These are phyloP conservation scores for Cassiopea xamachana DNA, from an alignment of 30 jellyfish, hydroid and myxozoan species.

Conservation along the genomic window DNA sequence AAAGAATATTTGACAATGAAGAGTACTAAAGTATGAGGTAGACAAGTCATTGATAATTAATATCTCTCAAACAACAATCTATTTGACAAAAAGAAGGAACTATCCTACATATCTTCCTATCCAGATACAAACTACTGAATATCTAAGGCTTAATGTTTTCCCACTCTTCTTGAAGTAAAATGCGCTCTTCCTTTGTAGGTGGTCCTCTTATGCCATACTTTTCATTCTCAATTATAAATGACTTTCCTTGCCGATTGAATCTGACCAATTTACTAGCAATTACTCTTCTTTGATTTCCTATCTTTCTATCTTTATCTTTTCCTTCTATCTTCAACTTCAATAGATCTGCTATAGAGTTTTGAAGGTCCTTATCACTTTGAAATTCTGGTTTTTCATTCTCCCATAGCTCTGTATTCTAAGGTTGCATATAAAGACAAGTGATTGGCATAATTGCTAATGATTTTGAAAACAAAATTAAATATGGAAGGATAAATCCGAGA, in stretches of 20 bases:
- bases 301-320: background rate
- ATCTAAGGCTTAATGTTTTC: constrained; percentile 39
- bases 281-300: constrained; percentile 45
- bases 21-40: no score
- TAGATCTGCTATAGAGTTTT: constrained; percentile 15
- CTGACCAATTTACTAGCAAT: constrained; percentile 76
- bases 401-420: constrained; percentile 89
- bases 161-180: constrained; percentile 68
- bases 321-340: background rate
- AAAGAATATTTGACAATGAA: no score
- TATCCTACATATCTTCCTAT: no score
- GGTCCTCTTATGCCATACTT: constrained; percentile 80
- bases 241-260: constrained; percentile 83
- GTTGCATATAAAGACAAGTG: no score
- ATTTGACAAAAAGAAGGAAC: no score
- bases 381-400: constrained; percentile 76
- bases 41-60: no score
- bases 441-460: no score
- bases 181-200: constrained; percentile 58
- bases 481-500: no score
- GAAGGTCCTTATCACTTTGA: constrained; percentile 34
- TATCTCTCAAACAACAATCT: no score
- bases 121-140: no score
- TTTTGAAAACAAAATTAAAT: no score
- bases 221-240: constrained; percentile 80